Conservation (phyloP, 2,888 invertebrate genomes). For the Ophion ellenae region DNA sequence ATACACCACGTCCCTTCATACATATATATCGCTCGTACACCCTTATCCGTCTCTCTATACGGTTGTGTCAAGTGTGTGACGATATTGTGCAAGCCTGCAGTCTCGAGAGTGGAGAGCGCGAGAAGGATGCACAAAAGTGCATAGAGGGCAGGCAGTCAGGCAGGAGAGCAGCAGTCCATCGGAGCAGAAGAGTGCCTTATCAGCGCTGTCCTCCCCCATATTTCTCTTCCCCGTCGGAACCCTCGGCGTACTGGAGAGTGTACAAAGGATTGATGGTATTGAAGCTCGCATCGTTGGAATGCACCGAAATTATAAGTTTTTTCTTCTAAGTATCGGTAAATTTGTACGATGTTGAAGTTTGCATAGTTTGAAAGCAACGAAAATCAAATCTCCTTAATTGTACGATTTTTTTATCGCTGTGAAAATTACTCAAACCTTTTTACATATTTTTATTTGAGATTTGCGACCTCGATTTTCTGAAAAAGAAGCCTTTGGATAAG, state of each 20-base stretch:
- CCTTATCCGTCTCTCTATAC: conserved; percentile 44
- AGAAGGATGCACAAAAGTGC: conserved; percentile 37
- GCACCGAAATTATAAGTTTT: neutral
- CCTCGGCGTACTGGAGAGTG: conserved; percentile 27
- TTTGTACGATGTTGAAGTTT: too few species aligned
- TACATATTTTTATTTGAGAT: too few species aligned
- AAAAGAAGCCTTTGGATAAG: too few species aligned
- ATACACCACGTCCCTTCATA: neutral
- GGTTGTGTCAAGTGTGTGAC: conserved; percentile 64
- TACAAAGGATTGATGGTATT: conserved; percentile 23
- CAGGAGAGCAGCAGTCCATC: conserved; percentile 48
- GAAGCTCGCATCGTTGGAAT: too few species aligned
- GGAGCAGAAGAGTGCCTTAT: conserved; percentile 64
- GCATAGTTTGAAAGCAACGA: too few species aligned
- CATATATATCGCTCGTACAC: conserved; percentile 28
- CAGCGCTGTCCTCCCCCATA: conserved; percentile 54
- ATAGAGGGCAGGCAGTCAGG: conserved; percentile 22
- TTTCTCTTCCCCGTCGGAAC: conserved; percentile 24
- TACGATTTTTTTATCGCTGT: too few species aligned
- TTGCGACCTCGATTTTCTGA: too few species aligned
- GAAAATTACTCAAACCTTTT: too few species aligned
- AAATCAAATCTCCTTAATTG: too few species aligned
- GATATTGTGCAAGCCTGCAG: conserved; percentile 67
- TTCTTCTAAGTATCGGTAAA: neutral
- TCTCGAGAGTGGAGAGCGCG: conserved; percentile 59